phyloP scores from a whole-genome alignment of 2,113 vertebrate genomes.

The Phylloscopus trochiloides region DNA sequence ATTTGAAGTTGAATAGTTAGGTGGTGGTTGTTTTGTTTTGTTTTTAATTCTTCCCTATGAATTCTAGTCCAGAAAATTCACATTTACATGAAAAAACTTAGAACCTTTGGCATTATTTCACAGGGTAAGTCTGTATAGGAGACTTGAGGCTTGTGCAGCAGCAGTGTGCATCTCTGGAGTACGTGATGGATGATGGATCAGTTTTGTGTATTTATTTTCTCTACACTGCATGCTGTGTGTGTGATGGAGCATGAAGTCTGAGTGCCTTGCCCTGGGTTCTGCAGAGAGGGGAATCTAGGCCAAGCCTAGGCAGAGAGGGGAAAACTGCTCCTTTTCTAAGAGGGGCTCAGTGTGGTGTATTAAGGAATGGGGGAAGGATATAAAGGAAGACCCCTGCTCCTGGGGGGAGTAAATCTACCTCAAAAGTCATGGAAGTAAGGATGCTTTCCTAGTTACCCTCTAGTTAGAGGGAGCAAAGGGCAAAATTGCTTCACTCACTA shows the following conservation, averaged over 20 bases:
- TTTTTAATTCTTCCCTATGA: background rate
- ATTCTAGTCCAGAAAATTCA: background rate
- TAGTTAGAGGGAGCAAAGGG: background rate
- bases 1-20: background rate
- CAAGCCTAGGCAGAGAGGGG: background rate
- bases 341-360: accelerated
- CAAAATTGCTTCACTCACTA: background rate
- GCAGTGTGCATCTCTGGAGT: background rate
- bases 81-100: background rate
- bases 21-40: background rate
- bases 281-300: background rate
- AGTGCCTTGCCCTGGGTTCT: background rate
- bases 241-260: background rate
- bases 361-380: background rate
- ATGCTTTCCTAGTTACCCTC: background rate
- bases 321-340: background rate
- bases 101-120: background rate
- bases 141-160: background rate
- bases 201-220: background rate
- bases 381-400: background rate
- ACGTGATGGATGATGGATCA: background rate
- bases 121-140: background rate
- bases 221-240: background rate
- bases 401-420: background rate
- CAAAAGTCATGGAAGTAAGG: background rate